phyloP scores from a whole-genome alignment of 2,797 vertebrate genomes.

The Pyrocephalus nanus region DNA sequence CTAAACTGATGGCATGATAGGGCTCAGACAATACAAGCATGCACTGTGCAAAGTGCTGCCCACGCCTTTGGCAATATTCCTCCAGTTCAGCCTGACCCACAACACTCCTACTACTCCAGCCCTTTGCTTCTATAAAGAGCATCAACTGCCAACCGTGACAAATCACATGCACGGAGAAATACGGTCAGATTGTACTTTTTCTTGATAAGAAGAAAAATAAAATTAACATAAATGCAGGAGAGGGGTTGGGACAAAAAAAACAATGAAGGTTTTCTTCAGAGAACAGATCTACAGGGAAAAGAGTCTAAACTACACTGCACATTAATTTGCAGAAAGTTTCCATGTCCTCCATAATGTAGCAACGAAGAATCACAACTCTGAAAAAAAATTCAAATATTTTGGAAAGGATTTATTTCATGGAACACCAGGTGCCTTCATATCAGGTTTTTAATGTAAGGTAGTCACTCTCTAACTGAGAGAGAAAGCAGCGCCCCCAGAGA shows the following conservation, averaged over 20 bases:
- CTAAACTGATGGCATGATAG: slow-evolving; percentile 30
- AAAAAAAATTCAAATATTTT: neutral
- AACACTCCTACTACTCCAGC: neutral
- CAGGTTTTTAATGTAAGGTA: neutral
- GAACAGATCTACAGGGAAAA: neutral
- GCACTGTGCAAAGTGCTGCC: slow-evolving; percentile 33
- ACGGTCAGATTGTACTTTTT: slow-evolving; percentile 30
- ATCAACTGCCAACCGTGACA: slow-evolving; percentile 27
- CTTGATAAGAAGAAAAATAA: slow-evolving; percentile 51
- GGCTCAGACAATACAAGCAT: slow-evolving; percentile 12
- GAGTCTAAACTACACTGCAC: neutral
- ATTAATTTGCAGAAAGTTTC: neutral
- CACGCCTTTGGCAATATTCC: slow-evolving; percentile 39
- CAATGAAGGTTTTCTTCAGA: slow-evolving; percentile 13
- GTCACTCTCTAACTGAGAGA: neutral
- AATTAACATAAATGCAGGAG: slow-evolving; percentile 5
- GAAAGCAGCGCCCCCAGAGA: neutral
- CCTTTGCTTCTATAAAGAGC: slow-evolving; percentile 28
- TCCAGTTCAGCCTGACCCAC: slow-evolving; percentile 57
- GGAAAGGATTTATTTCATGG: neutral
- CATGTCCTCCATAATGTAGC: neutral
- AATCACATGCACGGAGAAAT: neutral
- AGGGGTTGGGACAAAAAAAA: neutral
- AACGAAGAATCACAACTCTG: neutral
- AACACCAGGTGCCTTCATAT: neutral